Conservation (phyloP, 2,888 invertebrate genomes). For the Napeogenes inachia region DNA sequence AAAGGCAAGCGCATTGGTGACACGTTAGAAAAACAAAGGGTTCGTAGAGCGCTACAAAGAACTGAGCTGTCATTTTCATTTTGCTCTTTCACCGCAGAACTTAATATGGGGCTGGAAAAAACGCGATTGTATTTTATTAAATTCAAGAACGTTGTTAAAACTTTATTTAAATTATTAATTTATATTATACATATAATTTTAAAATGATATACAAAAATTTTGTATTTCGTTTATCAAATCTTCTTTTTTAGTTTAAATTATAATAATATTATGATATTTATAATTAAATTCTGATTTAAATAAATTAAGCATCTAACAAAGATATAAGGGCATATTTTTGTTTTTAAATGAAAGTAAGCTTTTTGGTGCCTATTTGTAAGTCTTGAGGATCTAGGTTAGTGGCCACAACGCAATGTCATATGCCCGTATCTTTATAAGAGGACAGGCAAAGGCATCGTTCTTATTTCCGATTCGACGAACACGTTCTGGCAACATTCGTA, state of each 20-base stretch:
- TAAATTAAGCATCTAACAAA: too few relatives aligned
- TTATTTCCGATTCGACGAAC: conserved; percentile 64
- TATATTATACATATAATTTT: too few relatives aligned
- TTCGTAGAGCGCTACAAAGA: conserved; percentile 47
- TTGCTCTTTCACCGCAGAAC: conserved; percentile 34
- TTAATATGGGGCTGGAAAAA: conserved; percentile 16
- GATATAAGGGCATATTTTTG: too few relatives aligned
- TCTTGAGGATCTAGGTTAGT: conserved; percentile 26
- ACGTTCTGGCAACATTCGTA: conserved; percentile 49
- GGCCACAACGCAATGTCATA: conserved; percentile 49
- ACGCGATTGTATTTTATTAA: conserved; percentile 12
- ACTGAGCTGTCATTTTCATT: conserved; percentile 64
- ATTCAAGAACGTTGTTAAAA: neutral
- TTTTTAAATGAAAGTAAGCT: too few relatives aligned
- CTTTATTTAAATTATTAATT: neutral
- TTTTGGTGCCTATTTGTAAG: neutral
- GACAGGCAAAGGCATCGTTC: conserved; percentile 61
- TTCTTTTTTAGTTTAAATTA: too few relatives aligned
- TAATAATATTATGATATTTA: too few relatives aligned
- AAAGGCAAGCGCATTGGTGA: conserved; percentile 26
- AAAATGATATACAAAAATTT: too few relatives aligned
- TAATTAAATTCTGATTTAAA: too few relatives aligned
- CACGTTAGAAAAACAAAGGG: conserved; percentile 33
- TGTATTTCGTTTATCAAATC: too few relatives aligned
- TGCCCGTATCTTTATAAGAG: conserved; percentile 58